Percentiles rank a stretch among this genome's conserved stretches.
These are phyloP conservation scores for Ibidorhyncha struthersii DNA, from an alignment of 2,113 vertebrate genomes.

Conservation along the genomic window DNA sequence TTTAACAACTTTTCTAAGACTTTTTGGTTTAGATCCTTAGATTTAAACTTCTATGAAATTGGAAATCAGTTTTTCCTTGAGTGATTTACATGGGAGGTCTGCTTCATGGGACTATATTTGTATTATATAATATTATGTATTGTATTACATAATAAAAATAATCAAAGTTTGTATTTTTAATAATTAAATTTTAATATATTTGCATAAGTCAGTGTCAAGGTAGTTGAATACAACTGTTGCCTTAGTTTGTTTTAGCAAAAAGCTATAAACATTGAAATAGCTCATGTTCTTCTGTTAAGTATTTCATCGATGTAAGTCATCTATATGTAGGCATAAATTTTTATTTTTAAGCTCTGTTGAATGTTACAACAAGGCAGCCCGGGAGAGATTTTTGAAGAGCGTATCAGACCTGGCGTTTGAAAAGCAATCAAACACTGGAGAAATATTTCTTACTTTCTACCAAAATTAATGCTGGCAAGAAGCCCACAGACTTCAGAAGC, in stretches of 20 bases:
- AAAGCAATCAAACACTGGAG: background rate
- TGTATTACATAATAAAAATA: background rate
- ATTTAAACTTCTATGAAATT: background rate
- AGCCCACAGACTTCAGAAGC: background rate
- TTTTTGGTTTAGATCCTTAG: background rate
- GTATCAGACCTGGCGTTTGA: background rate
- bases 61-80: background rate
- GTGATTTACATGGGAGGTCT: background rate
- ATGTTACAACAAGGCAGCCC: background rate
- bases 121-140: too few relatives aligned
- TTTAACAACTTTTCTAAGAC: background rate
- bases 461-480: constrained; percentile 1
- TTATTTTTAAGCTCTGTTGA: background rate
- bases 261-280: background rate
- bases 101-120: background rate
- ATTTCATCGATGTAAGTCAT: background rate
- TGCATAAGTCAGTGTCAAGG: background rate
- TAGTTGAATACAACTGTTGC: background rate
- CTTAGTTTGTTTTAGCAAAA: background rate
- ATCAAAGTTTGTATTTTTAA: background rate
- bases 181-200: background rate
- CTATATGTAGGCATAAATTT: background rate
- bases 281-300: background rate
- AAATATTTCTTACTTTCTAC: background rate
- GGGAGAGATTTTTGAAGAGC: background rate